Conservation (phyloP, 2,113 vertebrate genomes). For the Labeo catla region DNA sequence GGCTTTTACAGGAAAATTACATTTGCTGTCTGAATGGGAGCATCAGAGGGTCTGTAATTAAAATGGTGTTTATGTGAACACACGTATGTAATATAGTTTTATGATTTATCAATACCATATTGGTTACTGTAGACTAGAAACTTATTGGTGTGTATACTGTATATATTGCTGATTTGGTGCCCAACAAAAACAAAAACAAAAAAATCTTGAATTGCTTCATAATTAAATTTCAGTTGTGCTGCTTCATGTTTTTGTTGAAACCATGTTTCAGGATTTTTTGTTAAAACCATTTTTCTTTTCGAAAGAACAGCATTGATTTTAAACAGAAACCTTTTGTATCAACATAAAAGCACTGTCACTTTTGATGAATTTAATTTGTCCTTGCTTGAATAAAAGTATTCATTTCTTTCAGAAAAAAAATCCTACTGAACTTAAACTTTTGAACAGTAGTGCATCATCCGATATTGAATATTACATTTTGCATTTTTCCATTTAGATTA, state of each 20-base stretch:
- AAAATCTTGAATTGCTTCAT: no score
- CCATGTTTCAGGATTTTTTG: not conserved
- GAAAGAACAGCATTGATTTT: not conserved
- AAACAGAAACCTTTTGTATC: not conserved
- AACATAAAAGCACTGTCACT: not conserved
- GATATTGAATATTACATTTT: not conserved
- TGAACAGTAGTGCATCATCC: not conserved
- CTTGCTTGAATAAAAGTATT: no score
- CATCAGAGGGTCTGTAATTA: not conserved
- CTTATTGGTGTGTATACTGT: not conserved
- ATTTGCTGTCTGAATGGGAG: not conserved
- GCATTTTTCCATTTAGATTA: not conserved
- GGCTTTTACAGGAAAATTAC: not conserved
- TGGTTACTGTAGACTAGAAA: not conserved
- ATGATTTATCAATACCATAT: not conserved
- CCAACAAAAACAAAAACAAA: not conserved
- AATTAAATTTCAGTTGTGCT: not conserved
- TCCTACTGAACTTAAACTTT: not conserved
- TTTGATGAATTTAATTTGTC: no score
- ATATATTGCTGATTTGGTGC: no score
- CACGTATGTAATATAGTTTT: not conserved
- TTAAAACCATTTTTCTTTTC: not conserved
- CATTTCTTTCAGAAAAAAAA: no score
- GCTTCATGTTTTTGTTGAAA: not conserved
- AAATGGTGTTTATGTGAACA: not conserved